Evolutionary conservation across 2,797 vertebrate genomes (phyloP).

Genomic region (Alosa sapidissima): DNA sequence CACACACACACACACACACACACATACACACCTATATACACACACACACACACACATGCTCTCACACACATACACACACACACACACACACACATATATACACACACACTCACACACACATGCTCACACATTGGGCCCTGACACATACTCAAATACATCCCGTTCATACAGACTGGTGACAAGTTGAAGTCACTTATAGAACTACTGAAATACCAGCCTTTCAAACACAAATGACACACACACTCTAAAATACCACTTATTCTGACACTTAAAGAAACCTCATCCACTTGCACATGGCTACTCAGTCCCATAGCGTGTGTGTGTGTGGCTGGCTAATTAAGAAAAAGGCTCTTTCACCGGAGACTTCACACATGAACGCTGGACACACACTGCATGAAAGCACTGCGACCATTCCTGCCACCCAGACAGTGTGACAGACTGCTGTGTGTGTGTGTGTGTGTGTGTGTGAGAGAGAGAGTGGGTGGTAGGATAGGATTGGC

Average conservation of each 20-base stretch:
- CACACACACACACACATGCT: too few relatives aligned
- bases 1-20: too few relatives aligned
- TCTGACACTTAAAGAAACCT: neutral
- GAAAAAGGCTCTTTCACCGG: constrained; percentile 1
- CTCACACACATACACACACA: too few relatives aligned
- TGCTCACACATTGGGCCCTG: too few relatives aligned
- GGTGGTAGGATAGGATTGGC: constrained; percentile 4
- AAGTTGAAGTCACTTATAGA: too few relatives aligned
- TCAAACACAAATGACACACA: neutral
- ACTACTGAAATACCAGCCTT: too few relatives aligned
- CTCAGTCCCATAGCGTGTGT: neutral
- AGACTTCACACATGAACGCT: neutral
- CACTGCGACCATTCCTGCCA: neutral
- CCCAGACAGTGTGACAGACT: neutral
- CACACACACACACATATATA: too few relatives aligned
- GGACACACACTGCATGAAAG: neutral
- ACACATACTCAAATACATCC: too few relatives aligned
- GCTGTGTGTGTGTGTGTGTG: neutral
- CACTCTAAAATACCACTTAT: neutral
- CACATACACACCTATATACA: too few relatives aligned
- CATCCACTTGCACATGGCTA: neutral
- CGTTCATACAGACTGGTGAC: too few relatives aligned
- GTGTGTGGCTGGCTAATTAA: neutral
- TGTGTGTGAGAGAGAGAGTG: neutral
- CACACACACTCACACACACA: too few relatives aligned